Conservation (phyloP, 2,888 invertebrate species). For the Lasioglossum figueresi region DNA sequence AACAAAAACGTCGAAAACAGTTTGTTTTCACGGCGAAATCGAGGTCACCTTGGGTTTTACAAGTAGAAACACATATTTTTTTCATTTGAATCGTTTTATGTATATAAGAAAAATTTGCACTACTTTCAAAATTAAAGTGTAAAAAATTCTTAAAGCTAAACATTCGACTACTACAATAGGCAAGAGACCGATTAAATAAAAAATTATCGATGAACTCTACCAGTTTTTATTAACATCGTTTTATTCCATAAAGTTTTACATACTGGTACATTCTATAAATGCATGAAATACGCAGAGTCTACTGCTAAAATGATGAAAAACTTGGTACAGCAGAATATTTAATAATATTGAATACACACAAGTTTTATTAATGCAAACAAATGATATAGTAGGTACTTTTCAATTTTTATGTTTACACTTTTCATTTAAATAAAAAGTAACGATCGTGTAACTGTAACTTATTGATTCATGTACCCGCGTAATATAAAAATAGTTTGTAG, state of each 20-base stretch:
- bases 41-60: no score
- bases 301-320: neutral
- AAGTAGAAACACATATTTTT: no score
- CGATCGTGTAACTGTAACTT: neutral
- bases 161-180: neutral
- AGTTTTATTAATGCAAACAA: neutral
- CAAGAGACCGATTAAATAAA: neutral
- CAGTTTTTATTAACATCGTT: neutral
- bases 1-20: no score
- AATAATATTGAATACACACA: neutral
- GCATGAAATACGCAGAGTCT: neutral
- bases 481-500: neutral
- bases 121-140: no score
- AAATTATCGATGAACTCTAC: neutral
- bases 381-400: neutral
- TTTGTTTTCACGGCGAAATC: no score
- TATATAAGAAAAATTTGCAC: no score
- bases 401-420: neutral
- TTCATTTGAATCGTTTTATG: no score
- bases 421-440: neutral
- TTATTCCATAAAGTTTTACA: slow-evolving; percentile 1
- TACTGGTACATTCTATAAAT: neutral
- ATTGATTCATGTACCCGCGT: neutral
- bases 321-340: neutral
- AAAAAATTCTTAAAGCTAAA: no score